A percentile compares a stretch with the other conserved stretches of the same genome.
Evolutionary conservation across 2,888 invertebrate species (phyloP).

Genomic region (Plagodis dolabraria): DNA sequence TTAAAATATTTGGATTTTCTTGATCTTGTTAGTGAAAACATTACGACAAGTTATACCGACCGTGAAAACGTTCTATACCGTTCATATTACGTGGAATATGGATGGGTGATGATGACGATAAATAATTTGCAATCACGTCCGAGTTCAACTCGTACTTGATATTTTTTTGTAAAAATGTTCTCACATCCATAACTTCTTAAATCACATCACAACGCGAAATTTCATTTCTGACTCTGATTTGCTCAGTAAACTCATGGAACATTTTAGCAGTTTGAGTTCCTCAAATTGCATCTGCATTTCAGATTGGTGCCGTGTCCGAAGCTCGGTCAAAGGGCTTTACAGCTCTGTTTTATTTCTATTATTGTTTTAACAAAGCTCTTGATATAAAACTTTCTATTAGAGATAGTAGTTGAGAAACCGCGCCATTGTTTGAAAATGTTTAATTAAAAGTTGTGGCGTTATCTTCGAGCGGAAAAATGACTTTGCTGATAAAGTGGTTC

Average conservation of each 20-base stretch:
- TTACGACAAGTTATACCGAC: too few species aligned
- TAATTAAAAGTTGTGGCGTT: slow-evolving; percentile 22
- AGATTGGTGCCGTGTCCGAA: slow-evolving; percentile 48
- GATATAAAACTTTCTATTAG: slow-evolving; percentile 23
- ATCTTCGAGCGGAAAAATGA: slow-evolving; percentile 12
- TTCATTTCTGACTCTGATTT: neutral
- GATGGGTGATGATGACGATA: too few species aligned
- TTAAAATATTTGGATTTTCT: too few species aligned
- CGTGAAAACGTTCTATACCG: too few species aligned
- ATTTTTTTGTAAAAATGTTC: too few species aligned
- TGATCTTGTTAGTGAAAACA: too few species aligned
- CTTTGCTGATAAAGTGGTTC: neutral
- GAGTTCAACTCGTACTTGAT: too few species aligned
- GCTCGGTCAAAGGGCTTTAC: slow-evolving; percentile 40
- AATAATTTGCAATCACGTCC: too few species aligned
- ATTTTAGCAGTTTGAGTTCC: slow-evolving; percentile 14
- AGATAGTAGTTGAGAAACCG: slow-evolving; percentile 18
- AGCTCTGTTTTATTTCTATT: slow-evolving; percentile 44
- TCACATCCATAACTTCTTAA: too few species aligned
- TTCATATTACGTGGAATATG: too few species aligned
- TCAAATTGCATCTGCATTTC: slow-evolving; percentile 55
- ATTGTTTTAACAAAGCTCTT: slow-evolving; percentile 37
- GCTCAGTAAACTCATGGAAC: neutral
- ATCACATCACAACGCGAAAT: too few species aligned
- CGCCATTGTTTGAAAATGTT: slow-evolving; percentile 15